phyloP scores from a whole-genome alignment of 2,113 vertebrate species.

The Rhabdomys dilectus region DNA sequence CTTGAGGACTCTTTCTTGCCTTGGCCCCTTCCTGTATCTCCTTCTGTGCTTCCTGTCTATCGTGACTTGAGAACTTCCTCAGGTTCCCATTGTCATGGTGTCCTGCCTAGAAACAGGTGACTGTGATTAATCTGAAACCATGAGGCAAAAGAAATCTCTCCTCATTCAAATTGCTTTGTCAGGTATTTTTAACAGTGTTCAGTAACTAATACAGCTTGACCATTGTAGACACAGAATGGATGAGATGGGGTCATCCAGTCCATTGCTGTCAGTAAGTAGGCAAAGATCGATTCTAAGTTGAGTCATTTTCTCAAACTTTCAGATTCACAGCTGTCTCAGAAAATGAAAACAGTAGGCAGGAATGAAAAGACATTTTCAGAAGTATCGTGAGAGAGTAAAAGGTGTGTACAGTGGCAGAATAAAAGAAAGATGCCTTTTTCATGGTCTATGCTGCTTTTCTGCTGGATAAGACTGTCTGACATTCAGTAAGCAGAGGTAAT shows the following conservation, averaged over 20 bases:
- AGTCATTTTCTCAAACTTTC: slow-evolving; percentile 22
- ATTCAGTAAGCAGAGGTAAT: neutral
- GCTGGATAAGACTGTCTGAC: neutral
- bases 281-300: neutral
- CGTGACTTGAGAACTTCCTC: neutral
- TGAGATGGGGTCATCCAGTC: neutral
- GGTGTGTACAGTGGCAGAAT: neutral
- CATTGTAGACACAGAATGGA: neutral
- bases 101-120: neutral
- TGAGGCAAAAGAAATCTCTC: neutral
- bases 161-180: neutral
- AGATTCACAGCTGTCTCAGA: slow-evolving; percentile 22
- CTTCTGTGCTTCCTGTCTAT: neutral
- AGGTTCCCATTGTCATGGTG: neutral
- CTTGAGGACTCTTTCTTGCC: neutral
- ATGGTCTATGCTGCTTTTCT: neutral
- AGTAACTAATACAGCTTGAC: neutral
- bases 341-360: slow-evolving; percentile 22
- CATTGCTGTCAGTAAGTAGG: neutral
- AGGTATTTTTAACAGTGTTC: neutral
- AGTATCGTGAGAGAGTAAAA: neutral
- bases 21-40: neutral
- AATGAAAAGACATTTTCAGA: slow-evolving; percentile 21
- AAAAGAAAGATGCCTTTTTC: neutral
- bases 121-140: neutral